phyloP scores from a whole-genome alignment of 2,888 invertebrate genomes.

The Tortricodes alternella region DNA sequence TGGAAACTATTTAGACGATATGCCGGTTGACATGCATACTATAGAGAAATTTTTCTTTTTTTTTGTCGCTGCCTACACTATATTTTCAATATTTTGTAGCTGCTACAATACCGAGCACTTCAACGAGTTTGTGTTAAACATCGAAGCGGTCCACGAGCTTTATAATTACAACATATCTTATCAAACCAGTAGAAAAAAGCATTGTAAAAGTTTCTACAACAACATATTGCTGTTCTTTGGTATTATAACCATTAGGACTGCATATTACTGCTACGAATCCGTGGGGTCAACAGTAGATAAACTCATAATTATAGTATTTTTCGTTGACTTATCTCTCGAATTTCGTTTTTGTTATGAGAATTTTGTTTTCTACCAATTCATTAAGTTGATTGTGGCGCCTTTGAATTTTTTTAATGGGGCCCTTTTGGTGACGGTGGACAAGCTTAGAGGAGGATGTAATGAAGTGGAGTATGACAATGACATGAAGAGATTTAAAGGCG shows the following conservation, averaged over 20 bases:
- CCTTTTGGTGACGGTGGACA: not conserved
- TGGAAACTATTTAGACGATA: not conserved
- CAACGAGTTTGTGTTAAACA: not conserved
- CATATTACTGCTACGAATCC: too few species aligned
- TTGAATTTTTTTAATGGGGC: not conserved
- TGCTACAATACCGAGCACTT: not conserved
- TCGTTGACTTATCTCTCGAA: too few species aligned
- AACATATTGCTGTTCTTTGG: not conserved
- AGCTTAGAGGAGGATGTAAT: not conserved
- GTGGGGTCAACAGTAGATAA: too few species aligned
- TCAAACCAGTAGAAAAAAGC: not conserved
- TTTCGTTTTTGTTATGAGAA: not conserved
- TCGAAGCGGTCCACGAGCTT: not conserved
- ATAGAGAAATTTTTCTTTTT: too few species aligned
- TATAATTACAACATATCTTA: not conserved
- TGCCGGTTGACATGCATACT: not conserved
- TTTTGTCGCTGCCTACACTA: not conserved
- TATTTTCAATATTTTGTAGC: not conserved
- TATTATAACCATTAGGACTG: not conserved
- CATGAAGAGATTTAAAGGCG: not conserved
- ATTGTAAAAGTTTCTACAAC: not conserved
- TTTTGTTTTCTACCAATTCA: not conserved
- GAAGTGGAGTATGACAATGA: not conserved
- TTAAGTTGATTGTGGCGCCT: not conserved
- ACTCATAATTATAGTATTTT: too few species aligned